These are phyloP conservation scores for Potorous gilbertii DNA, from an alignment of 2,797 vertebrate genomes.

Conservation along the genomic window DNA sequence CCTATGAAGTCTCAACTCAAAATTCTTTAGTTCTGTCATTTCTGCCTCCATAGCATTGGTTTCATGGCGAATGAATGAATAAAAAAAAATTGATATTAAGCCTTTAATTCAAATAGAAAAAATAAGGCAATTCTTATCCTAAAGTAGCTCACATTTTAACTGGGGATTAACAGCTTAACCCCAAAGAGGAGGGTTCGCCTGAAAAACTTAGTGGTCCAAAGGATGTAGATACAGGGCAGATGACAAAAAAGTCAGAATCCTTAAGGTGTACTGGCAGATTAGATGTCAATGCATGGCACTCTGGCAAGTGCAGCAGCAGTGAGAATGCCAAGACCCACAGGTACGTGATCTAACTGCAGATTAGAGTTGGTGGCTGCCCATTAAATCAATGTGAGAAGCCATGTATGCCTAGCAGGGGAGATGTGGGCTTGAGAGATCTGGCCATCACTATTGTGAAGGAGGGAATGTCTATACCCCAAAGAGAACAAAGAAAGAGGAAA, in stretches of 20 bases:
- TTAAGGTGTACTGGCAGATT: not conserved
- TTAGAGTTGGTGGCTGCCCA: not conserved
- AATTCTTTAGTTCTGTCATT: not conserved
- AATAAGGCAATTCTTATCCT: not conserved
- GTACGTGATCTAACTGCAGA: not conserved
- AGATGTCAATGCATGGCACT: not conserved
- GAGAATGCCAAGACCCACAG: not conserved
- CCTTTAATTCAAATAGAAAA: not conserved
- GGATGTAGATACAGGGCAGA: not conserved
- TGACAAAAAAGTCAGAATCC: not conserved
- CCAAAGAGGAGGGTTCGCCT: not conserved
- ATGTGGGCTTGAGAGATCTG: not conserved
- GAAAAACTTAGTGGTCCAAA: not conserved
- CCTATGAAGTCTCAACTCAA: not conserved
- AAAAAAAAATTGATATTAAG: not conserved
- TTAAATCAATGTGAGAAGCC: not conserved
- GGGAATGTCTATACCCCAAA: not conserved
- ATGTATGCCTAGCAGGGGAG: not conserved
- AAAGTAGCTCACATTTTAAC: not conserved
- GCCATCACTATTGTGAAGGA: not conserved
- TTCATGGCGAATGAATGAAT: not conserved
- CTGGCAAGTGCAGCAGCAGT: not conserved
- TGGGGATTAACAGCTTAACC: not conserved
- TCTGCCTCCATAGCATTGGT: not conserved
- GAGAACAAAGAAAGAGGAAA: not conserved